Evolutionary conservation across 2,888 invertebrate genomes (phyloP).

Genomic region (Nasonia oneida): DNA sequence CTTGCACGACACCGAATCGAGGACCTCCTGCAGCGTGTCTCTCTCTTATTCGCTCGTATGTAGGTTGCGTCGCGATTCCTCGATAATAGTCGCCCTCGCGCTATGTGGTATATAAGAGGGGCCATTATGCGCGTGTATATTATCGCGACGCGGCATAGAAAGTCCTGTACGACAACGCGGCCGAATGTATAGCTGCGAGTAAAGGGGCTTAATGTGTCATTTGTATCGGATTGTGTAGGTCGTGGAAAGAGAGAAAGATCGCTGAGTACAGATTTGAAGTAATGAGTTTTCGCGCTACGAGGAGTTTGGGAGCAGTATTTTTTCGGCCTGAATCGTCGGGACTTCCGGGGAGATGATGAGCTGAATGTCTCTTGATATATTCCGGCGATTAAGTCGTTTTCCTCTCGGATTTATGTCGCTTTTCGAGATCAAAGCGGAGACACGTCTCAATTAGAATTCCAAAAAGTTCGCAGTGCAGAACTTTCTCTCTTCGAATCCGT

Average conservation of each 20-base stretch:
- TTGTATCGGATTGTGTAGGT: slow-evolving; percentile 33
- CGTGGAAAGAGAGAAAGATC: slow-evolving; percentile 27
- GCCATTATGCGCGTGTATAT: neutral
- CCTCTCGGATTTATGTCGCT: neutral
- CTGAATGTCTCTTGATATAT: neutral
- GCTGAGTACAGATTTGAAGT: slow-evolving; percentile 25
- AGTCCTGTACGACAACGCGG: neutral
- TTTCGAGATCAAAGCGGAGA: neutral
- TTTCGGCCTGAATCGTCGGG: neutral
- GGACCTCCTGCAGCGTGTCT: neutral
- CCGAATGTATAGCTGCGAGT: neutral
- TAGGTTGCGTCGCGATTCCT: neutral
- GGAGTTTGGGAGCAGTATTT: neutral
- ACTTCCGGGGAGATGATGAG: neutral
- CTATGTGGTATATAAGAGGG: neutral
- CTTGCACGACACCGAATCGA: neutral
- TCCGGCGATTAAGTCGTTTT: neutral
- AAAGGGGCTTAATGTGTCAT: slow-evolving; percentile 38
- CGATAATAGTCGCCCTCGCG: neutral
- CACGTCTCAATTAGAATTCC: neutral
- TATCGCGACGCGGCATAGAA: neutral
- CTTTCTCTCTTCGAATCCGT: neutral
- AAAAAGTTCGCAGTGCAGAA: neutral
- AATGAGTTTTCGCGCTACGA: slow-evolving; percentile 15
- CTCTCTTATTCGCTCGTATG: neutral